Conservation (phyloP, 2,888 invertebrate species). For the Acleris literana region DNA sequence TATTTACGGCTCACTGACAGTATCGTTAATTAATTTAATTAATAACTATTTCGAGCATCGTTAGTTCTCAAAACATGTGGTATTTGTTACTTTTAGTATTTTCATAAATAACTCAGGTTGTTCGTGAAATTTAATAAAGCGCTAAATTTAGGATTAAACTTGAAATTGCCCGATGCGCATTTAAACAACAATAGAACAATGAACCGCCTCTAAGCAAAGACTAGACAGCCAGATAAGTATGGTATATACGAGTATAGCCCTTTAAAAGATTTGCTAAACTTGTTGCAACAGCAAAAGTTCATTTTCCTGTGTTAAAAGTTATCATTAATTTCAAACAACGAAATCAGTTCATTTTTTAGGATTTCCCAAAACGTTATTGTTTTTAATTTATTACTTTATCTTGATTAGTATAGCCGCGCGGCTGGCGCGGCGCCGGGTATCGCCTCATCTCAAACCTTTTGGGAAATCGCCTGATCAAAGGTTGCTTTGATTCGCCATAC, state of each 20-base stretch:
- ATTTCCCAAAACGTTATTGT: constrained; percentile 1
- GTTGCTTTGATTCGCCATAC: constrained; percentile 55
- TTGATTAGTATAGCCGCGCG: constrained; percentile 10
- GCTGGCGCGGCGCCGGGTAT: constrained; percentile 24
- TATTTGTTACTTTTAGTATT: background rate
- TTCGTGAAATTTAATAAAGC: constrained; percentile 9
- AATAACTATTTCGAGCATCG: background rate
- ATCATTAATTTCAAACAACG: too few relatives aligned
- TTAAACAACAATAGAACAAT: constrained; percentile 20
- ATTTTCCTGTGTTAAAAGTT: background rate
- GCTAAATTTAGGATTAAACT: constrained; percentile 1
- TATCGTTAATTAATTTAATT: background rate
- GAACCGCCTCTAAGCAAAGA: constrained; percentile 5
- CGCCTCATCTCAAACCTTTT: constrained; percentile 38
- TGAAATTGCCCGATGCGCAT: constrained; percentile 2
- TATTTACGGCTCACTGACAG: background rate
- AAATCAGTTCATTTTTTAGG: too few relatives aligned
- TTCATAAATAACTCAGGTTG: background rate
- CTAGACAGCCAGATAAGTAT: constrained; percentile 10
- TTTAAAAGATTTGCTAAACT: constrained; percentile 5
- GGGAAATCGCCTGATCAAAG: constrained; percentile 53
- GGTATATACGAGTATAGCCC: too few relatives aligned
- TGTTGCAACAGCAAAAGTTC: background rate
- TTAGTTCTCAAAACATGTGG: background rate
- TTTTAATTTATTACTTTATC: constrained; percentile 4